Conservation (phyloP, 2,113 vertebrate genomes). For the Vulpes ferrilata region DNA sequence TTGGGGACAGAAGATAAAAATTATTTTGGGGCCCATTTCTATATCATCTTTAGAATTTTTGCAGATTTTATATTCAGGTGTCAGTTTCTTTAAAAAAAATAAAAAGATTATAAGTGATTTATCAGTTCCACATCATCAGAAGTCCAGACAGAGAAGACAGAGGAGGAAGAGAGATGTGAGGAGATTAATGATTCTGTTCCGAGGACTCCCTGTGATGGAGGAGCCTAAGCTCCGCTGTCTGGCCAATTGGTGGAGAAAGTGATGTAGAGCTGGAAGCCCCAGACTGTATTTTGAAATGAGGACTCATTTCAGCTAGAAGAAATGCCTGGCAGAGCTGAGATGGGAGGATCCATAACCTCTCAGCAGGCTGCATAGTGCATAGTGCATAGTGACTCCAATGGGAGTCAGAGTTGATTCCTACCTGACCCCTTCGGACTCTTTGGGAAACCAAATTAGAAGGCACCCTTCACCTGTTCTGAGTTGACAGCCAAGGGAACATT, state of each 20-base stretch:
- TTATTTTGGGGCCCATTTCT: not conserved
- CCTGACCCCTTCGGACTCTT: not conserved
- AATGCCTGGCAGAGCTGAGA: rapidly evolving
- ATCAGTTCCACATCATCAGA: not conserved
- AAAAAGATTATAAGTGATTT: not conserved
- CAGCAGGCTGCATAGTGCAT: not conserved
- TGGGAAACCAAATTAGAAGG: not conserved
- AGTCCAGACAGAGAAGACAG: not conserved
- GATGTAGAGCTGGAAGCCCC: not conserved
- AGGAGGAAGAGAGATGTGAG: not conserved
- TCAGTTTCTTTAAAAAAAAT: not conserved
- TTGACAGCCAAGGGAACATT: rapidly evolving
- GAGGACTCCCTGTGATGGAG: rapidly evolving
- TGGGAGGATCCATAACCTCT: not conserved
- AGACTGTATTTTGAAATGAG: not conserved
- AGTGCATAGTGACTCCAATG: too few species aligned
- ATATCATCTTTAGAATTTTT: not conserved
- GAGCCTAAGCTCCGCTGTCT: not conserved
- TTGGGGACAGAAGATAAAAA: not conserved
- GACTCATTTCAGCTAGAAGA: not conserved
- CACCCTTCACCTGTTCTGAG: rapidly evolving
- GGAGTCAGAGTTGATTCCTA: not conserved
- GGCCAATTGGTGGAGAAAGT: rapidly evolving
- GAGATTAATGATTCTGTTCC: not conserved
- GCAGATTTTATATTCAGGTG: not conserved